phyloP scores from a whole-genome alignment of 2,888 invertebrate species.

The Eristalis arbustorum region DNA sequence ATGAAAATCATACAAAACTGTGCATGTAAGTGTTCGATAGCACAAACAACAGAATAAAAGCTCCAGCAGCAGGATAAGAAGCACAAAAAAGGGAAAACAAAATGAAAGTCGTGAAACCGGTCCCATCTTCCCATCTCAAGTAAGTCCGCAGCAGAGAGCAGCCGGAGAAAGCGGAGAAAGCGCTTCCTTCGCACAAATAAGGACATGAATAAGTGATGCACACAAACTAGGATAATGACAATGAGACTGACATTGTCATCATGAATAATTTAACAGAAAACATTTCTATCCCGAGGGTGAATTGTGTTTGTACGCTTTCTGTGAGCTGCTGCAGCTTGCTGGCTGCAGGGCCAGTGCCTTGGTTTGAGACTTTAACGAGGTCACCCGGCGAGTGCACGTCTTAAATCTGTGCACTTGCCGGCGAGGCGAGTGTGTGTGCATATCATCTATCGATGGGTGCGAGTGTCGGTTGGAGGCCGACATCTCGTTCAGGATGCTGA shows the following conservation, averaged over 20 bases:
- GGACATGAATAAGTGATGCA: slow-evolving; percentile 30
- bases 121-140: background rate
- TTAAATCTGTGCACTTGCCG: background rate
- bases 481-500: too few relatives aligned
- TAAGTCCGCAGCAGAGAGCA: background rate
- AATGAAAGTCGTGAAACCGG: background rate
- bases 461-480: too few relatives aligned
- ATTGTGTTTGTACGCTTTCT: slow-evolving; percentile 29
- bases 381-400: background rate
- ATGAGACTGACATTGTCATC: slow-evolving; percentile 65
- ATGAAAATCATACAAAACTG: background rate
- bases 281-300: slow-evolving; percentile 34
- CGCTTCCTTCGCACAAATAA: background rate
- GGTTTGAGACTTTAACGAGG: slow-evolving; percentile 20
- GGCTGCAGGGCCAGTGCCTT: slow-evolving; percentile 30
- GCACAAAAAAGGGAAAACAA: background rate
- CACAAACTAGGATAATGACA: slow-evolving; percentile 34
- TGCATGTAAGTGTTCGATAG: background rate
- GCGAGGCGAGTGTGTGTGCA: background rate
- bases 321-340: background rate
- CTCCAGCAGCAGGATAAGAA: background rate
- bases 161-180: too few relatives aligned
- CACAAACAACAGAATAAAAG: background rate
- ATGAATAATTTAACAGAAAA: slow-evolving; percentile 57
- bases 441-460: background rate